Conservation (phyloP, 2,888 invertebrate species). For the Nycteola revayana region DNA sequence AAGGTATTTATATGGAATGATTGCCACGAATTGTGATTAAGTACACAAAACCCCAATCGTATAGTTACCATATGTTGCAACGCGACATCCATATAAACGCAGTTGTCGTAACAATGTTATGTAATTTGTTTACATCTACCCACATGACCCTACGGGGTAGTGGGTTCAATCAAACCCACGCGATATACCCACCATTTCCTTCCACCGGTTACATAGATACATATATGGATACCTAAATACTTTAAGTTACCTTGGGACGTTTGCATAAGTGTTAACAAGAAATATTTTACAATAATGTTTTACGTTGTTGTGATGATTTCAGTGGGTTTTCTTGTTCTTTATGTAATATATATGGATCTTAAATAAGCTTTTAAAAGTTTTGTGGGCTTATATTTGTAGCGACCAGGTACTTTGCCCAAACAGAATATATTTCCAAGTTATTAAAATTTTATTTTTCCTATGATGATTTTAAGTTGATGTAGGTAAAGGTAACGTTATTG, state of each 20-base stretch:
- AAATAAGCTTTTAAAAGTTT: too few species aligned
- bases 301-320: not conserved
- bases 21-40: too few species aligned
- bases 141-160: slow-evolving; percentile 40
- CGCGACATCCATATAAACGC: slow-evolving; percentile 8
- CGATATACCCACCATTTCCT: slow-evolving; percentile 50
- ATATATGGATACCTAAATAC: slow-evolving; percentile 44
- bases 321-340: too few species aligned
- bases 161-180: slow-evolving; percentile 54
- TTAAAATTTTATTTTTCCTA: too few species aligned
- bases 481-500: too few species aligned
- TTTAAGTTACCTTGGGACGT: slow-evolving; percentile 37
- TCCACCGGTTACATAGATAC: slow-evolving; percentile 30
- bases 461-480: too few species aligned
- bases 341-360: too few species aligned
- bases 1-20: too few species aligned
- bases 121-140: slow-evolving; percentile 55
- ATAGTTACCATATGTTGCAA: not conserved
- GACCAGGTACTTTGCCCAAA: too few species aligned
- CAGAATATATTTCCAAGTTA: too few species aligned
- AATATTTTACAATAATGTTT: slow-evolving; percentile 1
- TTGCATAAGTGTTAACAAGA: slow-evolving; percentile 32
- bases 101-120: slow-evolving; percentile 45
- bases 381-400: too few species aligned
- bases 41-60: not conserved